Evolutionary conservation across 2,888 invertebrate genomes (phyloP).

Genomic region (Hemistola chrysoprasaria): DNA sequence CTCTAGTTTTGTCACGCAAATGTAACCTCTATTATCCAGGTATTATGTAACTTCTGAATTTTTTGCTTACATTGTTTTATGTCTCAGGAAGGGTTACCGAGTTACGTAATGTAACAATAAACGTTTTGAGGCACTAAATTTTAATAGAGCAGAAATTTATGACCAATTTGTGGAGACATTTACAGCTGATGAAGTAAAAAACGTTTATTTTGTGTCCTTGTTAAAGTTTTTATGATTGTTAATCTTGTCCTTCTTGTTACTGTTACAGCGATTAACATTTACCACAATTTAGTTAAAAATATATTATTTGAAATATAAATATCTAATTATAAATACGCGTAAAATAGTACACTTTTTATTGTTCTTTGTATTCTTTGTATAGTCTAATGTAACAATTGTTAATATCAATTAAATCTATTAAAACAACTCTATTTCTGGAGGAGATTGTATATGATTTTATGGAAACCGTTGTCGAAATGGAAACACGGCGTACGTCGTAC

Average conservation of each 20-base stretch:
- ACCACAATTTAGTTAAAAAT: conserved; percentile 18
- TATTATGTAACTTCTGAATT: conserved; percentile 53
- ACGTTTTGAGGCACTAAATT: conserved; percentile 71
- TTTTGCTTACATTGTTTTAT: conserved; percentile 72
- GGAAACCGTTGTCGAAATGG: conserved; percentile 33
- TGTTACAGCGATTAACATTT: conserved; percentile 17
- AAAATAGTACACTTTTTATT: too few relatives aligned
- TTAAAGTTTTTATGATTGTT: conserved; percentile 42
- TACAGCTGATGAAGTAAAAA: conserved; percentile 72
- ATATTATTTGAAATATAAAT: too few relatives aligned
- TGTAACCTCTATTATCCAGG: conserved; percentile 52
- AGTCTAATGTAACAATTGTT: too few relatives aligned
- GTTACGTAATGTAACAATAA: conserved; percentile 74
- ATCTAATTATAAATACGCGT: too few relatives aligned
- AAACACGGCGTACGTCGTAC: conserved; percentile 37
- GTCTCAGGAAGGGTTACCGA: conserved; percentile 66
- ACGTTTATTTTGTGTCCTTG: conserved; percentile 53
- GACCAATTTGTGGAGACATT: conserved; percentile 71
- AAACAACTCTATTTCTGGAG: conserved; percentile 14
- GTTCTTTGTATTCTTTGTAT: too few relatives aligned
- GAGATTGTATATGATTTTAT: conserved; percentile 36
- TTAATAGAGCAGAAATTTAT: conserved; percentile 77
- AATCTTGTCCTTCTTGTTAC: conserved; percentile 39
- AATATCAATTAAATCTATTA: conserved; percentile 2
- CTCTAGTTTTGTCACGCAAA: conserved; percentile 53